Percentiles rank a stretch among this genome's conserved stretches.
Evolutionary conservation across 2,797 vertebrate species (phyloP).

Genomic region (Micrastur ruficollis): DNA sequence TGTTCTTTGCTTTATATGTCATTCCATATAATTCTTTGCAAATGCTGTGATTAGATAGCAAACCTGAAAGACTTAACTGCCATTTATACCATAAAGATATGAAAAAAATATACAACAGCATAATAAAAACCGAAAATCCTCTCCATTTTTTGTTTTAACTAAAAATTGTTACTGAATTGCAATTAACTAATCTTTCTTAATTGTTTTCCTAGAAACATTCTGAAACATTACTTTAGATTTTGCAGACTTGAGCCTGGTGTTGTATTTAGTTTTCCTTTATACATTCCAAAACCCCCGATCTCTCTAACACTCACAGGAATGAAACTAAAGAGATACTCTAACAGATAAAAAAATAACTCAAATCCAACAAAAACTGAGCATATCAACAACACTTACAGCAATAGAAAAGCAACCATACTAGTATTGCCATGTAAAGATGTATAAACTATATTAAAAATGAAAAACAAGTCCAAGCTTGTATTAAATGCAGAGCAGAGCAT

Average conservation of each 20-base stretch:
- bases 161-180: background rate
- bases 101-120: background rate
- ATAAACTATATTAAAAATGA: background rate
- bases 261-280: background rate
- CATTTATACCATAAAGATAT: background rate
- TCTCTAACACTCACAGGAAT: background rate
- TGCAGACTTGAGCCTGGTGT: background rate
- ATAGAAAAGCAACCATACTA: background rate
- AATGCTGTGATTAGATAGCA: background rate
- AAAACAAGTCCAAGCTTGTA: background rate
- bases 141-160: background rate
- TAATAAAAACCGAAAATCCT: background rate
- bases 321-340: background rate
- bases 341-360: background rate
- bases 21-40: background rate
- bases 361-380: background rate
- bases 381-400: background rate
- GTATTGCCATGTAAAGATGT: background rate
- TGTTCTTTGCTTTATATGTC: background rate
- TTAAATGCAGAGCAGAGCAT: background rate
- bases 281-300: background rate
- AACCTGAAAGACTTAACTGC: background rate
- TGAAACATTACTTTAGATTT: background rate
- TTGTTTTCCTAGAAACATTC: background rate
- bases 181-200: background rate